A percentile compares a stretch with the other conserved stretches of the same genome.
Conservation (phyloP, 2,888 invertebrate genomes). For the Acanthosoma haemorrhoidale region DNA sequence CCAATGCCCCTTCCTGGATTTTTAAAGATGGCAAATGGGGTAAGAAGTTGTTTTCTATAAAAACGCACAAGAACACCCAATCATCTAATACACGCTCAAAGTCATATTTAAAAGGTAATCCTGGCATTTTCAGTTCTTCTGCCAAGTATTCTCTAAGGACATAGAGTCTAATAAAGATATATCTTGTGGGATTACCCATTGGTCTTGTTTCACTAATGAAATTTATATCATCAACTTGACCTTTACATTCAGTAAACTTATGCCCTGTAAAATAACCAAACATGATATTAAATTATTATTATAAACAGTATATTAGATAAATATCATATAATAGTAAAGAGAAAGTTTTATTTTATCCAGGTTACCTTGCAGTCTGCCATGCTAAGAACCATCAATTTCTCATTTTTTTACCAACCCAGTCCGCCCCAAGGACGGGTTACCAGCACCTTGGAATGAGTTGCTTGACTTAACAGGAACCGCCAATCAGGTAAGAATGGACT, state of each 20-base stretch:
- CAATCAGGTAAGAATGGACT: too few relatives aligned
- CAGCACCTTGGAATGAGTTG: too few relatives aligned
- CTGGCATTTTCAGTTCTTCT: slow-evolving; percentile 81
- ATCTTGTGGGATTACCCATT: slow-evolving; percentile 71
- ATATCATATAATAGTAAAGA: too few relatives aligned
- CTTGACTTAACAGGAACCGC: too few relatives aligned
- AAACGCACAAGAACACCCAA: slow-evolving; percentile 99
- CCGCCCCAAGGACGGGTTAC: too few relatives aligned
- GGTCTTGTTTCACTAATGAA: slow-evolving; percentile 46
- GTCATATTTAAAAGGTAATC: slow-evolving; percentile 88
- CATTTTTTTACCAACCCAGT: too few relatives aligned
- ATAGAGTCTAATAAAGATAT: slow-evolving; percentile 87
- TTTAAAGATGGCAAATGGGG: slow-evolving; percentile 97
- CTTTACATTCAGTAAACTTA: slow-evolving; percentile 89
- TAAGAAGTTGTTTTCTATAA: slow-evolving; percentile 97
- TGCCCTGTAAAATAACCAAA: slow-evolving; percentile 65
- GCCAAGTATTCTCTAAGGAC: slow-evolving; percentile 90
- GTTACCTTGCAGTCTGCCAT: too few relatives aligned
- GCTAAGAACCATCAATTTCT: too few relatives aligned
- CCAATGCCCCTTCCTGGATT: slow-evolving; percentile 94
- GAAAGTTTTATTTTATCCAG: too few relatives aligned
- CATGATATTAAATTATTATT: too few relatives aligned
- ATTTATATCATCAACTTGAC: slow-evolving; percentile 45
- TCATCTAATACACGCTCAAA: slow-evolving; percentile 95
- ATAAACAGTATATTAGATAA: too few relatives aligned